Percentiles rank a stretch among this genome's conserved stretches.
phyloP scores from a whole-genome alignment of 2,888 invertebrate genomes.

The Parelbella ahira region DNA sequence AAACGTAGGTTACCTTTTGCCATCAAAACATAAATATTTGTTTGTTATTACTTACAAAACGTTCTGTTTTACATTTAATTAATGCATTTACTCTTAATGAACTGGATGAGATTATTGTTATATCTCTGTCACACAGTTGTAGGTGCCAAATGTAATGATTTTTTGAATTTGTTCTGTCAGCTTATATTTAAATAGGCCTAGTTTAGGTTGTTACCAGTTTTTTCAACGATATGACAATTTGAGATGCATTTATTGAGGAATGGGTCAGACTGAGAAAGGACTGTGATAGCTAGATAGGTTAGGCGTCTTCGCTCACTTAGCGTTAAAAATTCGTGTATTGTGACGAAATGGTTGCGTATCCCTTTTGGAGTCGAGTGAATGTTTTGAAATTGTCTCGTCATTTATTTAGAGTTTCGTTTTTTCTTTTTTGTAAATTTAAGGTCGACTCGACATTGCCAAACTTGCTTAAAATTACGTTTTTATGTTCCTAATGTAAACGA shows the following conservation, averaged over 20 bases:
- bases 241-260: conserved; percentile 75
- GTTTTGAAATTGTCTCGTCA: conserved; percentile 39
- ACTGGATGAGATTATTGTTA: conserved; percentile 47
- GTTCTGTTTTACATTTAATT: conserved; percentile 49
- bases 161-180: conserved; percentile 61
- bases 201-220: conserved; percentile 76
- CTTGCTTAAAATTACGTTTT: conserved; percentile 33
- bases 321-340: conserved; percentile 61
- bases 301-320: conserved; percentile 75
- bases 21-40: conserved; percentile 64
- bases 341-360: conserved; percentile 47
- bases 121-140: conserved; percentile 56
- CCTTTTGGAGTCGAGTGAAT: conserved; percentile 53
- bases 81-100: conserved; percentile 41
- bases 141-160: conserved; percentile 74
- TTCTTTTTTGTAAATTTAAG: conserved; percentile 33
- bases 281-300: conserved; percentile 79
- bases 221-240: conserved; percentile 66
- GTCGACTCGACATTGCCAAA: conserved; percentile 47
- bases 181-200: conserved; percentile 61
- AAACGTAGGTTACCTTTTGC: conserved; percentile 78
- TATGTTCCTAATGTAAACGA: conserved; percentile 52
- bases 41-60: conserved; percentile 54
- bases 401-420: conserved; percentile 36
- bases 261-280: conserved; percentile 80